Evolutionary conservation across 2,113 vertebrate species (phyloP).

Genomic region (Takifugu bimaculatus): DNA sequence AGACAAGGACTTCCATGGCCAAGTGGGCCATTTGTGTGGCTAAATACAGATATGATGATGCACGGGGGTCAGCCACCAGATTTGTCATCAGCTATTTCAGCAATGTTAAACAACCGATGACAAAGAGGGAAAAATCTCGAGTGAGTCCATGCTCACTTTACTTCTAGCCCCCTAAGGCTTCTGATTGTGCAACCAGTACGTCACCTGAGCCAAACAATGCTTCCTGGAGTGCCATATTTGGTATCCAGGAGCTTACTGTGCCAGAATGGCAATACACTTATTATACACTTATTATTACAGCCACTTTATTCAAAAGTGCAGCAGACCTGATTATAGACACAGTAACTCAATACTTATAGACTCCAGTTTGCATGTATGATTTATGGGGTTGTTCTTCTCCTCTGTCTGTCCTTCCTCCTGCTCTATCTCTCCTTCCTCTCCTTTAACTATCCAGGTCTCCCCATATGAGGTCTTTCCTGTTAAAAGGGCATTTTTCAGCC

Average conservation of each 20-base stretch:
- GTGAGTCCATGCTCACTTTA: conserved; percentile 19
- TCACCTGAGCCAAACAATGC: conserved; percentile 7
- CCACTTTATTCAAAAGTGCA: no score
- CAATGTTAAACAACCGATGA: conserved; percentile 49
- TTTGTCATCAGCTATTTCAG: conserved; percentile 69
- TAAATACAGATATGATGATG: conserved; percentile 66
- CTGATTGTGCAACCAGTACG: conserved; percentile 42
- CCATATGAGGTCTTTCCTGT: no score
- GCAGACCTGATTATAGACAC: no score
- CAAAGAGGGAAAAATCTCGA: conserved; percentile 50
- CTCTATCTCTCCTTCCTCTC: neutral
- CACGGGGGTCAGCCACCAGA: conserved; percentile 51
- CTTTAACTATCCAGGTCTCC: neutral
- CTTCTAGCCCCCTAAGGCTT: conserved; percentile 43
- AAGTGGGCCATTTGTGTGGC: conserved; percentile 62
- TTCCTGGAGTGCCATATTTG: conserved; percentile 51
- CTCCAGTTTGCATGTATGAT: no score
- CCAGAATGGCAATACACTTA: neutral
- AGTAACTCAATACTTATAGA: no score
- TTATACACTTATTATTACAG: no score
- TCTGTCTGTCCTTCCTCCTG: neutral
- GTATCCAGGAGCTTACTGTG: conserved; percentile 6
- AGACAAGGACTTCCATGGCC: conserved; percentile 67
- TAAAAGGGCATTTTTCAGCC: no score
- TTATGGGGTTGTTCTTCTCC: no score